Conservation (phyloP, 2,888 invertebrate genomes). For the Protophormia terraenovae region DNA sequence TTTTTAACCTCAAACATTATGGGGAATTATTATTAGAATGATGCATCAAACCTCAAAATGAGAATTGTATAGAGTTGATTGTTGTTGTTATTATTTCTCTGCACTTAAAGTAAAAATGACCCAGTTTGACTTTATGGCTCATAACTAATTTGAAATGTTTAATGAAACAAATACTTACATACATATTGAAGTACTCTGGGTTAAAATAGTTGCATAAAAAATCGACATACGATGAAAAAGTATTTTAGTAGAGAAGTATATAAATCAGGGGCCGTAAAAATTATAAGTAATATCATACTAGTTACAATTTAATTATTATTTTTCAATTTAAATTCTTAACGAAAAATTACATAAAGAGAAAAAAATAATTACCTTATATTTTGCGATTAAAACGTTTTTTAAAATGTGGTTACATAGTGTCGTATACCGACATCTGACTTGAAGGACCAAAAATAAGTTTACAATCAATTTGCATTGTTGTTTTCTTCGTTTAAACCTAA, state of each 20-base stretch:
- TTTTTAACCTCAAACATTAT: conserved; percentile 26
- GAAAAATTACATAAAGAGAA: too few species aligned
- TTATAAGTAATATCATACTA: too few species aligned
- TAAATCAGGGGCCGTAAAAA: too few species aligned
- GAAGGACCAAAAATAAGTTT: too few species aligned
- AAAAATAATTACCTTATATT: too few species aligned
- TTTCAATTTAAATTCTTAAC: too few species aligned
- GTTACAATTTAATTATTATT: too few species aligned
- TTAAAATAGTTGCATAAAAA: neutral
- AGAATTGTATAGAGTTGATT: neutral
- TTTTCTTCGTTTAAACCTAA: too few species aligned
- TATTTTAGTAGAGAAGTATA: neutral
- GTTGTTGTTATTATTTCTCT: conserved; percentile 12
- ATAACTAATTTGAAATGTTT: conserved; percentile 42
- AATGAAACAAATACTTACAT: neutral
- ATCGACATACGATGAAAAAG: neutral
- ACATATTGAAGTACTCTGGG: neutral
- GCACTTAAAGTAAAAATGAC: conserved; percentile 35
- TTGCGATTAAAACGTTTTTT: too few species aligned
- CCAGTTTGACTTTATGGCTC: conserved; percentile 53
- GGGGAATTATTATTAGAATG: conserved; percentile 1
- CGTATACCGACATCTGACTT: too few species aligned
- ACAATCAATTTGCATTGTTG: too few species aligned
- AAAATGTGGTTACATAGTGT: too few species aligned
- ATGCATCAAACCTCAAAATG: conserved; percentile 26